Conservation (phyloP, 2,888 invertebrate species). For the Nephrotoma appendiculata region DNA sequence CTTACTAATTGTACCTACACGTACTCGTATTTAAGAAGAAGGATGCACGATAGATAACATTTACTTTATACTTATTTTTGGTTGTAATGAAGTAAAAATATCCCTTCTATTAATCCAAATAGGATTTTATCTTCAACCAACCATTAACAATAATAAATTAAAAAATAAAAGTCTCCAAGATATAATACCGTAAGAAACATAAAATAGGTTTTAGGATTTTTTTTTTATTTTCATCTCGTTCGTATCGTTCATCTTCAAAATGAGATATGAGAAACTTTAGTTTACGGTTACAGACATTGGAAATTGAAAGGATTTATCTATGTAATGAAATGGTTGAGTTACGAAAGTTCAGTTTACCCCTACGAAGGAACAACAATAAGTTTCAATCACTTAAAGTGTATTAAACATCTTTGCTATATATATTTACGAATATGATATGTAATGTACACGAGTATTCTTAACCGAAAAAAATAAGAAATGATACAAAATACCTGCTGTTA, state of each 20-base stretch:
- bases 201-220: neutral
- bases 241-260: neutral
- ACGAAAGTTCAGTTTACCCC: neutral
- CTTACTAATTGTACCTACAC: too few relatives aligned
- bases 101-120: conserved; percentile 3
- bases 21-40: neutral
- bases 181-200: neutral
- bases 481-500: neutral
- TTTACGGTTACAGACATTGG: neutral
- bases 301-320: neutral
- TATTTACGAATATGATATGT: neutral
- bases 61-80: neutral
- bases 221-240: neutral
- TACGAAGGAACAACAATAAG: neutral
- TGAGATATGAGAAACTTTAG: neutral
- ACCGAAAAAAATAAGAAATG: neutral
- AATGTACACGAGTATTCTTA: neutral
- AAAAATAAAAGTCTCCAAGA: conserved; percentile 1
- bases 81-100: neutral
- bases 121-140: conserved; percentile 3
- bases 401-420: neutral
- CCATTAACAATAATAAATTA: conserved; percentile 1
- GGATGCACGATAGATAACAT: neutral
- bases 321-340: neutral
- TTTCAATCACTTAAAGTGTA: neutral